Evolutionary conservation across 2,113 vertebrate genomes (phyloP), one percentile per base, ranked within the genome.

Genomic region (Clarias macrocephalus): DNA sequence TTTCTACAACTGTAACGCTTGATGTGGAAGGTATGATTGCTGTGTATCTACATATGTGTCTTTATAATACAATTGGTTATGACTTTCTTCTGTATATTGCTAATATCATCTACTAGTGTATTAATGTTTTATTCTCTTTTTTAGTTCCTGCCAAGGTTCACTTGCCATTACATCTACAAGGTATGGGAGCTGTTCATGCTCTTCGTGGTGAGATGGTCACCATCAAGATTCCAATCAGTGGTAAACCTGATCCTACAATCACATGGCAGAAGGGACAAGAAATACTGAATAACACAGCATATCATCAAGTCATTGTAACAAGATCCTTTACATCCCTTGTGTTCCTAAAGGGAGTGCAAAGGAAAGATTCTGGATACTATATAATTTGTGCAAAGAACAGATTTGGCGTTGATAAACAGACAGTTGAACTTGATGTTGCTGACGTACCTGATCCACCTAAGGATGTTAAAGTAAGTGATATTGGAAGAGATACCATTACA

Each of bases 211-310:
- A 99, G 88, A 93, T 97, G 62, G 88, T 99, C 88, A 99, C 97
- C 92, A 97, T 99, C 92, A 99, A 99, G 93, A 99, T 99, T 88
- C 98, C 98, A 63, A 98, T 99, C 93, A 96, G 97, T 84, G 98
- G 98, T 91, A 99, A 98, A 90, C 98, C 98, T 28, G 95, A 97
- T 87, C 98, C 98, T 1, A 96, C 97, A 88, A 94, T 99, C 91
- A 97, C 95, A 80, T 99, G 98, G 98, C 98, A 99, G 92, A 99
- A 99, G 94, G 98, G 98, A 91, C 97, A 99, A 94, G 98, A 99
- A 93, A 96, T 99, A 87, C 96, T 99, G 0, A 97, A 97, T 89
- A 99, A 97, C 88, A 98, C 98, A 87, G 93, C 95, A 75, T 95
- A 98, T 87, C 96, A 98, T 92, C 98, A 99, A 96, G 97, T 99